Conservation (phyloP, 2,113 vertebrate genomes). For the Oreochromis tanganicae region DNA sequence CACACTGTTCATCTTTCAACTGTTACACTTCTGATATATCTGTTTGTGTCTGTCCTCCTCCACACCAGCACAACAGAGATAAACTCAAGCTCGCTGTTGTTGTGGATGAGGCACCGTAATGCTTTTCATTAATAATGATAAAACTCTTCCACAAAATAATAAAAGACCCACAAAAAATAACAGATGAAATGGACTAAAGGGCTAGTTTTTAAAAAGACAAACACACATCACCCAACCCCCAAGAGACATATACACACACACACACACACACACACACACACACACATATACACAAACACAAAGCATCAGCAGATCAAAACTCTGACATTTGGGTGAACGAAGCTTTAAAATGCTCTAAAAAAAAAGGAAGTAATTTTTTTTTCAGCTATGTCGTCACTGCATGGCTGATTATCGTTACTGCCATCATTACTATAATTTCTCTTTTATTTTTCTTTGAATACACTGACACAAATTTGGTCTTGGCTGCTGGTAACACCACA, state of each 20-base stretch:
- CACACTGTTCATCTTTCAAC: neutral
- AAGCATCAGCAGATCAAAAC: neutral
- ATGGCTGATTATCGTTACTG: neutral
- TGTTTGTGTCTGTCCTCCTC: neutral
- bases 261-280: neutral
- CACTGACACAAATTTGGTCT: neutral
- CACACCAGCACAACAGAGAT: neutral
- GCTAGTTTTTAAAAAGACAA: neutral
- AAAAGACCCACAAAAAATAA: neutral
- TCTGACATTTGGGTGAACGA: neutral
- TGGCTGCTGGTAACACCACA: neutral
- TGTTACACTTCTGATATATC: neutral
- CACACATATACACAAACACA: neutral
- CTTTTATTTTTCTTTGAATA: neutral
- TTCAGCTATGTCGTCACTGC: neutral
- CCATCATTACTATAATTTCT: neutral
- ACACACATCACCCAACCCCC: neutral
- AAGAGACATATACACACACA: neutral
- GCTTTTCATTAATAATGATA: neutral
- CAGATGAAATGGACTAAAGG: neutral
- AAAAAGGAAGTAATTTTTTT: neutral
- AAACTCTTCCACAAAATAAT: neutral
- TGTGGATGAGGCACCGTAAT: neutral
- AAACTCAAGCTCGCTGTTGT: neutral
- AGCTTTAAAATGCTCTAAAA: neutral